Evolutionary conservation across 2,888 invertebrate species (phyloP).

Genomic region (Drosophila colorata): DNA sequence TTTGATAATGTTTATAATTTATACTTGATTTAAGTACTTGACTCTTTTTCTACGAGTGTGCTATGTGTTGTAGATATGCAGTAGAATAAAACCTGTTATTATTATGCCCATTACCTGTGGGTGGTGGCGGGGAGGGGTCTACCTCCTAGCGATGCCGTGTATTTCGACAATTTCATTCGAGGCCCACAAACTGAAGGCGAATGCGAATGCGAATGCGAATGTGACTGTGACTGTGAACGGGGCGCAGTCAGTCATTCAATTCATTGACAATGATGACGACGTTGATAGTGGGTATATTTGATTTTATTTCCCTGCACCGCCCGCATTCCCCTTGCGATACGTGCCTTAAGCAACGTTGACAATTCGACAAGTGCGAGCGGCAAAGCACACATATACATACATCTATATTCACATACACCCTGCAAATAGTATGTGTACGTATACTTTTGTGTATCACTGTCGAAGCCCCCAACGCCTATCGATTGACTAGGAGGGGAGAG

Average conservation of each 20-base stretch:
- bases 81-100: conserved; percentile 30
- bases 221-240: conserved; percentile 35
- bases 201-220: conserved; percentile 30
- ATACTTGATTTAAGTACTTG: not conserved
- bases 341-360: conserved; percentile 58
- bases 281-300: conserved; percentile 69
- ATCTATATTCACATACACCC: not conserved
- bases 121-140: not conserved
- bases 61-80: conserved; percentile 6
- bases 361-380: conserved; percentile 75
- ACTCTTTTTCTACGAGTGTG: not conserved
- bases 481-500: conserved; percentile 26
- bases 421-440: conserved; percentile 5
- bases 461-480: conserved; percentile 44
- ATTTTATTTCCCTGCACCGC: conserved; percentile 30
- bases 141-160: conserved; percentile 61
- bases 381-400: conserved; percentile 9
- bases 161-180: conserved; percentile 73
- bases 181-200: conserved; percentile 37
- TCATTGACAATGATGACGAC: conserved; percentile 78
- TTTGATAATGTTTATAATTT: not conserved
- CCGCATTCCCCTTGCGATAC: not conserved
- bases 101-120: conserved; percentile 45
- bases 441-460: conserved; percentile 14
- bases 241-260: conserved; percentile 68